Percentiles rank a stretch among this genome's conserved stretches.
phyloP scores from a whole-genome alignment of 2,797 vertebrate species.

The Petrocephalus sullivani region DNA sequence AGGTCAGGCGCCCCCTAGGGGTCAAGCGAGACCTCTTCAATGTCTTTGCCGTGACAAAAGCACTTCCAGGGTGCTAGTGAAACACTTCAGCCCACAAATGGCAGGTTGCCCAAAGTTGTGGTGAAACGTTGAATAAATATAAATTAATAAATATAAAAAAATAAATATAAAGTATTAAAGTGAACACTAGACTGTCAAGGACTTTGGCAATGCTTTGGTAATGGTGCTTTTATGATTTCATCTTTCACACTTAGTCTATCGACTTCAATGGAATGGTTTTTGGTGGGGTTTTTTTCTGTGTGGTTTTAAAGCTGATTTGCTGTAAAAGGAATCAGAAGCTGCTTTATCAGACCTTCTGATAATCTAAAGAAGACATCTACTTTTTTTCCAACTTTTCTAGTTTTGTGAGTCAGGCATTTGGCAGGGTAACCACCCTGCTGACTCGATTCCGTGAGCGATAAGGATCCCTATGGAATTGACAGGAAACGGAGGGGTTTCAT shows the following conservation, averaged over 20 bases:
- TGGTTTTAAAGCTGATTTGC: background rate
- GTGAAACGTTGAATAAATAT: background rate
- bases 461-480: background rate
- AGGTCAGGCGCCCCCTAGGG: constrained; percentile 53
- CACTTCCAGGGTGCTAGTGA: background rate
- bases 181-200: background rate
- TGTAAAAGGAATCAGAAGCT: background rate
- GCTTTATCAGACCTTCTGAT: background rate
- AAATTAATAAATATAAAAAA: background rate
- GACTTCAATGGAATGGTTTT: background rate
- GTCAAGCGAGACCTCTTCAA: background rate
- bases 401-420: background rate
- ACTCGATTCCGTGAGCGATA: background rate
- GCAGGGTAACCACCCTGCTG: background rate
- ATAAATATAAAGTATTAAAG: background rate
- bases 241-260: background rate
- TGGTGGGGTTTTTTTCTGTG: background rate
- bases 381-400: background rate
- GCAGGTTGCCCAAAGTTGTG: background rate
- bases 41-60: background rate
- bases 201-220: background rate
- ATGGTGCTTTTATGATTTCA: background rate
- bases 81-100: background rate
- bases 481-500: background rate
- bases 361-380: background rate